Percentiles rank a stretch among this genome's conserved stretches.
phyloP scores from a whole-genome alignment of 2,113 vertebrate genomes.

The Speoplatyrhinus poulsoni region DNA sequence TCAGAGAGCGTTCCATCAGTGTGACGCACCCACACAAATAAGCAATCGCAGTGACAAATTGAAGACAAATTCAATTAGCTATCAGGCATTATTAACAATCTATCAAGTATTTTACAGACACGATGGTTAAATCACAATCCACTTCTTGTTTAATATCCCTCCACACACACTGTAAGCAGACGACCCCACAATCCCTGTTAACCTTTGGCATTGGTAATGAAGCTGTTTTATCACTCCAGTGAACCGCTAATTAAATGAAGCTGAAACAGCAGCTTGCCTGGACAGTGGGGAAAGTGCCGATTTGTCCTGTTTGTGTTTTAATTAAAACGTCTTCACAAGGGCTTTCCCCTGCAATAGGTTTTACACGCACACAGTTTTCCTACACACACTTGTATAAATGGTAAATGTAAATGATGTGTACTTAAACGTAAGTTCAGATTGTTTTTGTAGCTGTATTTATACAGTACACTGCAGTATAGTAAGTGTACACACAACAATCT shows the following conservation, averaged over 20 bases:
- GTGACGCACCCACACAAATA: conserved; percentile 3
- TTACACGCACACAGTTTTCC: conserved; percentile 9
- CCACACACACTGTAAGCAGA: conserved; percentile 37
- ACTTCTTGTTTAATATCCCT: conserved; percentile 51
- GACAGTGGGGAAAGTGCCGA: conserved; percentile 62
- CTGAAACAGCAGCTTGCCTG: conserved; percentile 71
- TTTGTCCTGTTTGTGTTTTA: conserved; percentile 72
- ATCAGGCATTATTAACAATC: background rate
- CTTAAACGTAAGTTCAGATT: conserved; percentile 15
- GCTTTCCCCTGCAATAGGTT: conserved; percentile 38
- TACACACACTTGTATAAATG: background rate
- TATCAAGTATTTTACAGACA: conserved; percentile 22
- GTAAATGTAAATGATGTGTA: background rate
- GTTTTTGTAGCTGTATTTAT: no score
- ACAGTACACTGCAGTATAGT: no score
- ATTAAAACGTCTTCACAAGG: conserved; percentile 67
- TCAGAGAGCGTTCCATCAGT: conserved; percentile 47
- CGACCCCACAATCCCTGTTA: conserved; percentile 49
- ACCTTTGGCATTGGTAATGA: conserved; percentile 76
- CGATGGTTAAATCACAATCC: conserved; percentile 56
- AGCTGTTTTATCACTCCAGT: conserved; percentile 70
- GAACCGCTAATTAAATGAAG: conserved; percentile 74
- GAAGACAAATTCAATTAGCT: conserved; percentile 57
- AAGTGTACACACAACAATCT: no score
- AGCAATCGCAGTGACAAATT: conserved; percentile 21